Percentiles rank a stretch among this genome's conserved stretches.
Evolutionary conservation across 2,888 invertebrate species (phyloP).

Genomic region (Leucania comma): DNA sequence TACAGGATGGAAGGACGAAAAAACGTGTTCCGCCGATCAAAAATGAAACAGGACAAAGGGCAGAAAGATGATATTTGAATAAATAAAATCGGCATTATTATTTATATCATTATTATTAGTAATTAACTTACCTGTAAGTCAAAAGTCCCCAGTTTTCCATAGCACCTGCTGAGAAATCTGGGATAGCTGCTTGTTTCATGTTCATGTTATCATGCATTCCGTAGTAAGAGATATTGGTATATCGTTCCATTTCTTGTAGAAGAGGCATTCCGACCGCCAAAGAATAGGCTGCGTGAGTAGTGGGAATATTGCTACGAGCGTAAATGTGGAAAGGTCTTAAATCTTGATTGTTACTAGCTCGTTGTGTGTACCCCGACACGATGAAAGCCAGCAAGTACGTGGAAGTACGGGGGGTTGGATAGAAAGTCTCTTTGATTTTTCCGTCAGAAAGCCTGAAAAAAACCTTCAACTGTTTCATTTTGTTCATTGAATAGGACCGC

Average conservation of each 20-base stretch:
- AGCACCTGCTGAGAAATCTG: slow-evolving; percentile 94
- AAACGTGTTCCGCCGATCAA: no score
- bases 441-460: slow-evolving; percentile 61
- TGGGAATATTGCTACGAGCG: slow-evolving; percentile 83
- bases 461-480: background rate
- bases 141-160: slow-evolving; percentile 97
- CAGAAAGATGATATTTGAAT: no score
- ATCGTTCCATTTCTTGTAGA: slow-evolving; percentile 89
- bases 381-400: slow-evolving; percentile 96
- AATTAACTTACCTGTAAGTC: slow-evolving; percentile 93
- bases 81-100: no score
- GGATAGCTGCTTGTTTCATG: slow-evolving; percentile 94
- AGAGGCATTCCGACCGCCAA: slow-evolving; percentile 84
- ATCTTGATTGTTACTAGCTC: slow-evolving; percentile 68
- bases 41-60: no score
- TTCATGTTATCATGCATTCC: slow-evolving; percentile 85
- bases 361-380: slow-evolving; percentile 93
- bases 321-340: slow-evolving; percentile 81
- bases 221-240: slow-evolving; percentile 89
- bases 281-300: slow-evolving; percentile 84
- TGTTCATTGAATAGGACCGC: background rate
- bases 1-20: no score
- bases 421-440: slow-evolving; percentile 84
- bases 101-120: no score
- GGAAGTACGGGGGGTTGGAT: slow-evolving; percentile 92